A percentile compares a stretch with the other conserved stretches of the same genome.
Conservation (phyloP, 2,888 invertebrate genomes). For the Tetanocera ferruginea region DNA sequence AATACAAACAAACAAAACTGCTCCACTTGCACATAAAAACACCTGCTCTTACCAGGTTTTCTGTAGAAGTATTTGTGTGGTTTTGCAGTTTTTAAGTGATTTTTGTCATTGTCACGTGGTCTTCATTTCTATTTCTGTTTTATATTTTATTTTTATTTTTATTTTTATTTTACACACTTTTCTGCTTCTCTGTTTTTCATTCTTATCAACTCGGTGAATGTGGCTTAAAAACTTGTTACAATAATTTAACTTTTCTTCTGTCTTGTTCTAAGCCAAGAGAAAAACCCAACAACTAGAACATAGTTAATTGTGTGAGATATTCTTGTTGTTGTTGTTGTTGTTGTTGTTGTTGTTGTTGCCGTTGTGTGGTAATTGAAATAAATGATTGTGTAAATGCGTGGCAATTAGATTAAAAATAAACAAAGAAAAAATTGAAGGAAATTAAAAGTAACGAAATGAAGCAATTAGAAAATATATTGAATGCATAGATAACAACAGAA, state of each 20-base stretch:
- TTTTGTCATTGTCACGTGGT: constrained; percentile 15
- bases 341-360: neutral
- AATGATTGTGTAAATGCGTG: constrained; percentile 19
- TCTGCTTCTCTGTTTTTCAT: neutral
- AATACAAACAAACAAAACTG: too few relatives aligned
- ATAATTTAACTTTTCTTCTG: neutral
- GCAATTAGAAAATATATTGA: neutral
- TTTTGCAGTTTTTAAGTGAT: constrained; percentile 16
- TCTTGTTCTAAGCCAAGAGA: neutral
- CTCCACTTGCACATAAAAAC: neutral
- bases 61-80: neutral
- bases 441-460: constrained; percentile 6
- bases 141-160: too few relatives aligned
- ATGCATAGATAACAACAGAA: neutral
- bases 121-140: neutral
- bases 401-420: constrained; percentile 14
- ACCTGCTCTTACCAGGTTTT: neutral
- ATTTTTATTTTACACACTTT: too few relatives aligned
- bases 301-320: neutral
- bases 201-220: neutral
- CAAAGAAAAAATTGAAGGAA: neutral
- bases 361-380: constrained; percentile 13
- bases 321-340: neutral
- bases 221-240: neutral
- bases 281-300: neutral